These are phyloP conservation scores for Germaria angustata DNA, from an alignment of 2,888 invertebrate species.

Conservation along the genomic window DNA sequence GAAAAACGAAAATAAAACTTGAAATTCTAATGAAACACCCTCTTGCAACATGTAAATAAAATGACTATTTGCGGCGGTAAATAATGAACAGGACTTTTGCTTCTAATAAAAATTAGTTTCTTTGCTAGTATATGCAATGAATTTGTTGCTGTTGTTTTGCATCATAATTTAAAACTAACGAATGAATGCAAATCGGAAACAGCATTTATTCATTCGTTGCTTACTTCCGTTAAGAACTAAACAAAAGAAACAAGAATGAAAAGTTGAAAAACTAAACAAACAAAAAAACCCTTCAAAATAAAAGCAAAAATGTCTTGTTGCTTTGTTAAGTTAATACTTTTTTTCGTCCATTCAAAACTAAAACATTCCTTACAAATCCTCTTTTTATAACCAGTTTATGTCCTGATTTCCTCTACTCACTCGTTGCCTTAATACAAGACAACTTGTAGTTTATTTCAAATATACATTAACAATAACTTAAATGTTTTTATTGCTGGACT, in stretches of 20 bases:
- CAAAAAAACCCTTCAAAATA: slow-evolving; percentile 25
- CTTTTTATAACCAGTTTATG: slow-evolving; percentile 45
- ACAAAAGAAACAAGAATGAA: slow-evolving; percentile 16
- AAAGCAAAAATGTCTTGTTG: slow-evolving; percentile 26
- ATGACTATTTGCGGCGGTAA: slow-evolving; percentile 3
- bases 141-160: slow-evolving; percentile 29
- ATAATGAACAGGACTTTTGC: slow-evolving; percentile 38
- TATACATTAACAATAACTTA: slow-evolving; percentile 33
- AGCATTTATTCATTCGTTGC: slow-evolving; percentile 70
- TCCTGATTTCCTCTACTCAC: neutral
- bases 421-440: slow-evolving; percentile 16
- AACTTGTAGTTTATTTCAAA: slow-evolving; percentile 43
- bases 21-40: slow-evolving; percentile 53
- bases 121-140: neutral
- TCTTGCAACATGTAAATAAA: slow-evolving; percentile 39
- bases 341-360: neutral
- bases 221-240: slow-evolving; percentile 65
- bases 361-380: slow-evolving; percentile 37
- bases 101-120: slow-evolving; percentile 25
- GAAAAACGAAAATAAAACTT: slow-evolving; percentile 10
- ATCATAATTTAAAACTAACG: slow-evolving; percentile 69
- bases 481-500: slow-evolving; percentile 25
- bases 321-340: slow-evolving; percentile 4
- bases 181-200: slow-evolving; percentile 70
- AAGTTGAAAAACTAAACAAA: slow-evolving; percentile 5